Base-by-base conservation (phyloP, 2,888 invertebrate genomes). In the Pelosia muscerda region DNA sequence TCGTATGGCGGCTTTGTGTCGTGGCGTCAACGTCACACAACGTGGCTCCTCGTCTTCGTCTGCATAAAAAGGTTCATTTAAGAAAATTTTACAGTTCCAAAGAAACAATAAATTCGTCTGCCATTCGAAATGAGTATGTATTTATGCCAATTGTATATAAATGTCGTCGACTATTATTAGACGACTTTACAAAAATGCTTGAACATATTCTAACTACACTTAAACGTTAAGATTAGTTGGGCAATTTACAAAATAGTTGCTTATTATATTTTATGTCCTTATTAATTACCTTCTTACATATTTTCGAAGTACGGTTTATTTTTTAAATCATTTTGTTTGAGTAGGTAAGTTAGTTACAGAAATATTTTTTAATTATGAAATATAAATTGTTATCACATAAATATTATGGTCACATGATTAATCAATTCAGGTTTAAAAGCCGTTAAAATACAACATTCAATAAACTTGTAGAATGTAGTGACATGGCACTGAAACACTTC, bases 1-100 rank as follows among this genome's bases (percentile, higher is more conserved):
- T 88, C 99, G 95, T 89, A 99, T 98, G 81, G 98, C 98, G 79
- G 97, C 97, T 95, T 98, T 98, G 91, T 99, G 98, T 86, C 93
- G 97, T 85, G 97, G 97, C 71, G 98, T 98, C 84, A 98, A 95
- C 84, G 98, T 97, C 84, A 97, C 96, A 89, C 96, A 97, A 85
- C 97, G 96, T 75, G 97, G 97, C 92, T 97, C 97, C 82, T 97
- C 97, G 83, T 97, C 97, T 89, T 97, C 97, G 94, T 97, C 97
- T 97, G 95, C 80, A 86, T 85, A 88, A 87, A 90, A 85, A 79
- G 59, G 56, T 65, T 67, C 42, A 57, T 65, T 65, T 74, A 56
- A 68, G 63, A 72, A 19, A 25, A 61, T 58, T 53, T 56, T 55
- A 62, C 71, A 57, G 19, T 49, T 65, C 55, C 61, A 59, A 13